Percentiles rank a stretch among this genome's conserved stretches.
phyloP scores from a whole-genome alignment of 2,113 vertebrate genomes.

The Cyprinodon tularosa region DNA sequence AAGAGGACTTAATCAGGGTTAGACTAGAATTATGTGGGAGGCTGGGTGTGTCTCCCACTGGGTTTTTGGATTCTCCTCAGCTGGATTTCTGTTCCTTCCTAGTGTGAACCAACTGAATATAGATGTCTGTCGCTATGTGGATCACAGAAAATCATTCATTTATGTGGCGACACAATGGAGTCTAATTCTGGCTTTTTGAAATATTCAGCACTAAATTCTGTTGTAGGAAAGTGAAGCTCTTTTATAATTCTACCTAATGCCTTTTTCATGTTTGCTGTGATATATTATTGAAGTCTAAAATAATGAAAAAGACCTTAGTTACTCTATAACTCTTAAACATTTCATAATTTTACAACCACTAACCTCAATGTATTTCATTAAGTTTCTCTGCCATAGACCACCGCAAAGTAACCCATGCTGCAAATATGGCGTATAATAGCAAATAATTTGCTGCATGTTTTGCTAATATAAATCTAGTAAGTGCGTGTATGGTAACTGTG shows the following conservation, averaged over 20 bases:
- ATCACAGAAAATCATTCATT: slow-evolving; percentile 26
- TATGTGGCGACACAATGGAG: slow-evolving; percentile 17
- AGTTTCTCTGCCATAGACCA: background rate
- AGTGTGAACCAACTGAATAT: slow-evolving; percentile 11
- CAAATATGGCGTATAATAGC: background rate
- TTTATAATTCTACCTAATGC: slow-evolving; percentile 48
- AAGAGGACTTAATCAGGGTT: slow-evolving; percentile 52
- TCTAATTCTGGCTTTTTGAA: slow-evolving; percentile 52
- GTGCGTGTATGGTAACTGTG: background rate
- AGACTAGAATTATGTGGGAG: slow-evolving; percentile 60
- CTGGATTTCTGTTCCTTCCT: slow-evolving; percentile 7
- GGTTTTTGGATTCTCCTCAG: slow-evolving; percentile 20
- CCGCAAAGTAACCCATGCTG: background rate
- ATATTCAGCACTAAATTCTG: slow-evolving; percentile 51
- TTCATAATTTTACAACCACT: background rate
- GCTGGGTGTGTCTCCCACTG: slow-evolving; percentile 31
- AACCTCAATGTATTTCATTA: background rate
- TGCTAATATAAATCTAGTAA: background rate
- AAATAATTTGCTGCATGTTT: background rate
- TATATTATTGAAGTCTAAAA: slow-evolving; percentile 27
- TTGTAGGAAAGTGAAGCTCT: slow-evolving; percentile 11
- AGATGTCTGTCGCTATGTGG: background rate
- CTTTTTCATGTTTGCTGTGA: slow-evolving; percentile 52
- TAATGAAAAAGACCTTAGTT: background rate
- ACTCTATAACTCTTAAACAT: background rate